Conservation (phyloP, 92 coral and sea anemone genomes). For the Hydrozoanthus gracilis region DNA sequence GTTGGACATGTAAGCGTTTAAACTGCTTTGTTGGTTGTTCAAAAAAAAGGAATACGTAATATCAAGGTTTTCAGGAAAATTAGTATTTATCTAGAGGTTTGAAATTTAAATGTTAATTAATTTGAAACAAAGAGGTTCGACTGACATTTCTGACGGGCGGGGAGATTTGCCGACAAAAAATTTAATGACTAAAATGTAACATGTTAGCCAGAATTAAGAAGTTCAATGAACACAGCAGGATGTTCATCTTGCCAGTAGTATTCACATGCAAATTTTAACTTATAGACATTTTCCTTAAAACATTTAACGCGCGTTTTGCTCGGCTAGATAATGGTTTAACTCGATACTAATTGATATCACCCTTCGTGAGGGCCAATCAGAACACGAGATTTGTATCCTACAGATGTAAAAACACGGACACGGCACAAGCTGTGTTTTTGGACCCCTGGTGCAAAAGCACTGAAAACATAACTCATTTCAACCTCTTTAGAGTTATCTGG, state of each 20-base stretch:
- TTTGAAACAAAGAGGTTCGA: background rate
- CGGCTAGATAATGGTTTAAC: background rate
- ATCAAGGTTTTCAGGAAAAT: background rate
- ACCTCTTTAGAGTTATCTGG: no score
- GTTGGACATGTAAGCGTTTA: no score
- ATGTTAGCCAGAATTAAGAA: background rate
- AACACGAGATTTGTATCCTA: background rate
- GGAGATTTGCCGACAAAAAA: background rate
- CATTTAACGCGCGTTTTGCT: background rate
- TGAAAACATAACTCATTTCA: no score
- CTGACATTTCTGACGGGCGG: background rate
- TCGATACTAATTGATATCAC: background rate
- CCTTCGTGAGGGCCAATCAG: background rate
- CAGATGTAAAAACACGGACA: background rate
- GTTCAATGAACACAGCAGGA: background rate
- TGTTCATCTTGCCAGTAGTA: background rate
- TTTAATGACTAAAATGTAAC: background rate
- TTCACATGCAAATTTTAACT: conserved; percentile 6
- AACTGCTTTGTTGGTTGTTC: no score
- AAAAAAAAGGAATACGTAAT: background rate
- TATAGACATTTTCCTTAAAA: background rate
- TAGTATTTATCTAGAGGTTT: background rate
- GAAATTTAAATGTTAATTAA: background rate
- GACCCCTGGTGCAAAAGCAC: background rate
- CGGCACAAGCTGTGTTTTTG: background rate